Evolutionary conservation across 2,113 vertebrate species (phyloP).

Genomic region (Eidolon helvum): DNA sequence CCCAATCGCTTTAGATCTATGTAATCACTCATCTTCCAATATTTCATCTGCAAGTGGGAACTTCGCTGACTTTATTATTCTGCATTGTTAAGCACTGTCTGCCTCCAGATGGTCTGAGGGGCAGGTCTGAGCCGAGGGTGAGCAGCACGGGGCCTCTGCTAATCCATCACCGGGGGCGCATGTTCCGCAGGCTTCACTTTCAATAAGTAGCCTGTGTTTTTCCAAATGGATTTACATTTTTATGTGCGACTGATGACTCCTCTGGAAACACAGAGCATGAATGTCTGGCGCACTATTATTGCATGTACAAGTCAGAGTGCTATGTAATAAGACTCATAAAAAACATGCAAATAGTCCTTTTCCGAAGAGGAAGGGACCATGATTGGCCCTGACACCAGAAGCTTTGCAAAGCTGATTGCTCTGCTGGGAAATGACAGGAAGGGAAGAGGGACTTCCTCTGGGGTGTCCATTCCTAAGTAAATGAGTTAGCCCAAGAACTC

Average conservation of each 20-base stretch:
- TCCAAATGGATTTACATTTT: constrained; percentile 76
- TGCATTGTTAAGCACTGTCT: constrained; percentile 49
- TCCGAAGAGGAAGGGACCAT: constrained; percentile 59
- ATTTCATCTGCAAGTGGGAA: constrained; percentile 54
- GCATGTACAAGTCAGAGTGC: constrained; percentile 74
- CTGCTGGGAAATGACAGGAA: constrained; percentile 3
- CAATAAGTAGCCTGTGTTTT: constrained; percentile 69
- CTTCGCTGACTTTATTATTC: constrained; percentile 62
- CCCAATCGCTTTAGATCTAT: neutral
- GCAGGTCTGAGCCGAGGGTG: constrained; percentile 24
- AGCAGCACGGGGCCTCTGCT: neutral
- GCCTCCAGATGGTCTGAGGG: constrained; percentile 69
- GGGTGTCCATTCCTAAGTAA: neutral
- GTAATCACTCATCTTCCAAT: constrained; percentile 40
- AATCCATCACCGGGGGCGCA: constrained; percentile 54
- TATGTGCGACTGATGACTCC: constrained; percentile 60
- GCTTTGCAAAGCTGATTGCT: constrained; percentile 1
- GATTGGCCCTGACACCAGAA: constrained; percentile 35
- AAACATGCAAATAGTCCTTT: constrained; percentile 66
- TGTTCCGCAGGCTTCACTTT: constrained; percentile 55
- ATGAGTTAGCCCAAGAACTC: neutral
- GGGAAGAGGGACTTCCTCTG: neutral
- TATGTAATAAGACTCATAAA: constrained; percentile 72
- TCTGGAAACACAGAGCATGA: constrained; percentile 64
- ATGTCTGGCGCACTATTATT: constrained; percentile 57